phyloP scores from a whole-genome alignment of 2,888 invertebrate genomes.

The Spatulosminthurus flaviceps region DNA sequence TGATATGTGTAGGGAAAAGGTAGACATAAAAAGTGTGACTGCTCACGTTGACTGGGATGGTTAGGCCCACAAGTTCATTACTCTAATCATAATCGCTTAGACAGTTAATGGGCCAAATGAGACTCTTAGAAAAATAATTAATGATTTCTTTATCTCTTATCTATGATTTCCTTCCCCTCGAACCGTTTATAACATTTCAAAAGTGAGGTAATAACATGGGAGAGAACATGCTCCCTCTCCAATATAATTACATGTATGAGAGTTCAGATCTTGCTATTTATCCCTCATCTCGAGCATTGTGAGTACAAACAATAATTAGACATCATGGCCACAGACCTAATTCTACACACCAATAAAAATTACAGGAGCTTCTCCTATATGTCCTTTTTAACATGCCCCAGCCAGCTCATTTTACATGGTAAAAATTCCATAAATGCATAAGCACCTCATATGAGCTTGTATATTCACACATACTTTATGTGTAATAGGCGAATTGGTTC shows the following conservation, averaged over 20 bases:
- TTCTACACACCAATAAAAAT: constrained; percentile 10
- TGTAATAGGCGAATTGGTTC: too few relatives aligned
- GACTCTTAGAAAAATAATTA: constrained; percentile 44
- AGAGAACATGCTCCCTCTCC: constrained; percentile 28
- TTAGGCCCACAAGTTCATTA: constrained; percentile 26
- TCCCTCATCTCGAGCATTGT: constrained; percentile 34
- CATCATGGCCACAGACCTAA: constrained; percentile 1
- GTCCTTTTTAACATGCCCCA: too few relatives aligned
- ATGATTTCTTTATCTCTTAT: constrained; percentile 47
- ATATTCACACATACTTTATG: too few relatives aligned
- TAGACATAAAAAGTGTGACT: constrained; percentile 26
- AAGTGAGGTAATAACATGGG: background rate
- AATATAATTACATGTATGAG: constrained; percentile 39
- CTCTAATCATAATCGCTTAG: constrained; percentile 43
- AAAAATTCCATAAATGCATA: too few relatives aligned
- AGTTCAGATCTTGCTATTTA: constrained; percentile 30
- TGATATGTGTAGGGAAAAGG: constrained; percentile 13
- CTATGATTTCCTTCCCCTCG: constrained; percentile 42
- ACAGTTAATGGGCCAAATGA: constrained; percentile 43
- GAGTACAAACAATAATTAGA: constrained; percentile 39
- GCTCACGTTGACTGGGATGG: background rate
- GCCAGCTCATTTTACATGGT: too few relatives aligned
- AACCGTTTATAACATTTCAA: constrained; percentile 3
- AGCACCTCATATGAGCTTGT: too few relatives aligned
- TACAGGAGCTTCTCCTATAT: background rate